A percentile compares a stretch with the other conserved stretches of the same genome.
Evolutionary conservation across 2,797 vertebrate genomes (phyloP).

Genomic region (Sebastes nivosus): DNA sequence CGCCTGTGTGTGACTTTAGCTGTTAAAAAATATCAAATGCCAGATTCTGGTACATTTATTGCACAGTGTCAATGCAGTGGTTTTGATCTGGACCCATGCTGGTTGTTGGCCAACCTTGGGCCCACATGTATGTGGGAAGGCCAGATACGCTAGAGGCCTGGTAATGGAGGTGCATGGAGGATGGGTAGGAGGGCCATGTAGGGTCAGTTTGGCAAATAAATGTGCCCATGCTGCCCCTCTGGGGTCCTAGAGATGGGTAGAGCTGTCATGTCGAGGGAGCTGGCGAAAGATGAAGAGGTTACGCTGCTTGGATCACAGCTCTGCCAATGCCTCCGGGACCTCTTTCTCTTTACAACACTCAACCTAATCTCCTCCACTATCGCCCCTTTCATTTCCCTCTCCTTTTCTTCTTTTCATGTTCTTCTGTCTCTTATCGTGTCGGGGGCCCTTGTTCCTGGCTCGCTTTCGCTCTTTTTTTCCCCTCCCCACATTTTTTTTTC

Average conservation of each 20-base stretch:
- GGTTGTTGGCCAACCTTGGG: neutral
- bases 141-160: constrained; percentile 9
- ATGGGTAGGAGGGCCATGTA: neutral
- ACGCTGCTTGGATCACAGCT: constrained; percentile 60
- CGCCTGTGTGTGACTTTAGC: neutral
- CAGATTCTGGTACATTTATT: neutral
- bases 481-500: constrained; percentile 1
- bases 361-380: constrained; percentile 50
- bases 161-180: constrained; percentile 17
- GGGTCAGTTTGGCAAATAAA: constrained; percentile 56
- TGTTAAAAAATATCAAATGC: neutral
- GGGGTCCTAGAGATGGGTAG: constrained; percentile 52
- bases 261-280: constrained; percentile 67
- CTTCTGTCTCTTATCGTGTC: constrained; percentile 49
- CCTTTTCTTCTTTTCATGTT: constrained; percentile 48
- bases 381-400: constrained; percentile 46
- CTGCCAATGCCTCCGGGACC: constrained; percentile 56
- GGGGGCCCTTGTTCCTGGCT: constrained; percentile 37
- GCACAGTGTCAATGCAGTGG: neutral
- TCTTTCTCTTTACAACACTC: constrained; percentile 59
- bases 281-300: constrained; percentile 71
- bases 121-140: neutral
- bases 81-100: neutral
- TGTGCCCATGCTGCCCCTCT: constrained; percentile 39
- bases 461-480: neutral